Conservation (phyloP, 2,888 invertebrate species). For the Nowickia ferox region DNA sequence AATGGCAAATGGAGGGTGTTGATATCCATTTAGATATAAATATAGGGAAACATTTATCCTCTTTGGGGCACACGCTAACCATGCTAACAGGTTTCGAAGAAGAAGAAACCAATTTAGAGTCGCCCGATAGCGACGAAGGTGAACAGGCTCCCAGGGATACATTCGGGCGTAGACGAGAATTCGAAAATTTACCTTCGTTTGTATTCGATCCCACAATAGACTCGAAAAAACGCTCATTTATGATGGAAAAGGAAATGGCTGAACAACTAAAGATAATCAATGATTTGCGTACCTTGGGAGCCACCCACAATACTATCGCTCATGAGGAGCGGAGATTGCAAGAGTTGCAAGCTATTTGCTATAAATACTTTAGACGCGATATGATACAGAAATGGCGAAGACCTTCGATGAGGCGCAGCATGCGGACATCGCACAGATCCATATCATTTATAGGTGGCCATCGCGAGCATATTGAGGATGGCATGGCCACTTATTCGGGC, state of each 20-base stretch:
- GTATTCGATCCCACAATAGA: constrained; percentile 91
- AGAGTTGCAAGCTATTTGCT: constrained; percentile 96
- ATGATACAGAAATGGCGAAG: constrained; percentile 90
- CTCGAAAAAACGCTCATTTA: constrained; percentile 92
- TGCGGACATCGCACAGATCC: constrained; percentile 87
- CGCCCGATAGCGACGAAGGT: constrained; percentile 90
- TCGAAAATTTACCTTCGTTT: constrained; percentile 92
- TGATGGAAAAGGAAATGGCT: constrained; percentile 98
- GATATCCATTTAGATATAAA: constrained; percentile 98
- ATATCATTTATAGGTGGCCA: constrained; percentile 90
- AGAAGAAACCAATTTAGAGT: constrained; percentile 87
- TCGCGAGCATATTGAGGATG: constrained; percentile 86
- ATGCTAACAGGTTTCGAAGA: constrained; percentile 97
- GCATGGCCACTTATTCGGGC: constrained; percentile 71
- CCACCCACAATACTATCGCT: constrained; percentile 95
- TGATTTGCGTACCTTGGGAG: constrained; percentile 93
- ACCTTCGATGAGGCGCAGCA: constrained; percentile 82
- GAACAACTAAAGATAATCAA: constrained; percentile 98
- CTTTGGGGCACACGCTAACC: constrained; percentile 96
- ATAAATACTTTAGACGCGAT: constrained; percentile 96
- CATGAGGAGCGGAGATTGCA: constrained; percentile 95
- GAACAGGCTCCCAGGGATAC: constrained; percentile 86
- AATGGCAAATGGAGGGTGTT: constrained; percentile 99
- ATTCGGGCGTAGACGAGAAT: constrained; percentile 86
- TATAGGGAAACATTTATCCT: constrained; percentile 97